Evolutionary conservation across 2,113 vertebrate genomes (phyloP).

Genomic region (Vulpes lagopus): DNA sequence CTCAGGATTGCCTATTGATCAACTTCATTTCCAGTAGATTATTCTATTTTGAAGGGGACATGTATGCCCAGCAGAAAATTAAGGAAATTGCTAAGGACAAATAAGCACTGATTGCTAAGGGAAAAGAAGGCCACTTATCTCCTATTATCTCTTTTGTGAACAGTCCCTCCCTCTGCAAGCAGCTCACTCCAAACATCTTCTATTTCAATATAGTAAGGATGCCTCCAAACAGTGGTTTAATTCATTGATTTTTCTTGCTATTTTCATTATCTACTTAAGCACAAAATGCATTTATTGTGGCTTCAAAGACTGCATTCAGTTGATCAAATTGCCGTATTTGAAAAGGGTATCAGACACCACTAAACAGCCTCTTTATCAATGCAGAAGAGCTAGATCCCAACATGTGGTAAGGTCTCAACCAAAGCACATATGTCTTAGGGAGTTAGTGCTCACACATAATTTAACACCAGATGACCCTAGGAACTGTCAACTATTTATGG

Average conservation of each 20-base stretch:
- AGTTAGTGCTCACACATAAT: background rate
- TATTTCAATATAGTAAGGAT: background rate
- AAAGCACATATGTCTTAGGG: constrained; percentile 15
- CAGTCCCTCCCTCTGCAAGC: background rate
- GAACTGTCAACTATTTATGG: background rate
- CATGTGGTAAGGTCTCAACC: constrained; percentile 53
- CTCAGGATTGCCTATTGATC: constrained; percentile 55
- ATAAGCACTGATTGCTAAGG: constrained; percentile 68
- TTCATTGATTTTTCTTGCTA: constrained; percentile 77
- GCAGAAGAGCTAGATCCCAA: background rate
- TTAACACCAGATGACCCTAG: background rate
- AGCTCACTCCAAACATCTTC: background rate
- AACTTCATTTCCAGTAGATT: constrained; percentile 62
- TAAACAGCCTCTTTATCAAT: constrained; percentile 52
- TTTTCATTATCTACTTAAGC: constrained; percentile 80
- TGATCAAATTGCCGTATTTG: constrained; percentile 49
- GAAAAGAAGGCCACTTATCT: constrained; percentile 64
- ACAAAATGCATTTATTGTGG: constrained; percentile 73
- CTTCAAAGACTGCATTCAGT: constrained; percentile 63
- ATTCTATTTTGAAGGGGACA: constrained; percentile 52
- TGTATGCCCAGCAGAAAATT: constrained; percentile 56
- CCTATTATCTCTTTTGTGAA: constrained; percentile 56
- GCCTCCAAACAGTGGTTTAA: constrained; percentile 67
- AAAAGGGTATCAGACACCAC: constrained; percentile 61
- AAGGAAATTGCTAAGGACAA: constrained; percentile 71